phyloP scores from a whole-genome alignment of 2,797 vertebrate species.

The Falco novaeseelandiae region DNA sequence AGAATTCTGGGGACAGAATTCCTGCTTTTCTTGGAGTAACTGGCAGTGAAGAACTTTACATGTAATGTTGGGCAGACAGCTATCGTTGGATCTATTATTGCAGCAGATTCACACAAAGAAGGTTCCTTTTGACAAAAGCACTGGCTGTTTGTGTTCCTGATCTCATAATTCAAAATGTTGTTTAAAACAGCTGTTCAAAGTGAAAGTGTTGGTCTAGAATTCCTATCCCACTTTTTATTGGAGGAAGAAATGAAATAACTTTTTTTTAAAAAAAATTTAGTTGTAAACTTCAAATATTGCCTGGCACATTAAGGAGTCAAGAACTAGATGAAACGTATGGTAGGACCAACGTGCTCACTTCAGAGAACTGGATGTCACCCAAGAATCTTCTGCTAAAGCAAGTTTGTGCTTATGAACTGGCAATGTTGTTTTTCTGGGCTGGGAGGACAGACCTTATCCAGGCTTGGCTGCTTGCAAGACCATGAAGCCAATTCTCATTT shows the following conservation, averaged over 20 bases:
- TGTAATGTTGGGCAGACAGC: neutral
- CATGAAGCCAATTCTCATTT: neutral
- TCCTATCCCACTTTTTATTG: neutral
- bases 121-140: neutral
- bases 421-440: neutral
- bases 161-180: neutral
- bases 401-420: neutral
- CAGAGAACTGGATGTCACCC: slow-evolving; percentile 2
- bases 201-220: neutral
- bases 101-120: neutral
- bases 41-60: neutral
- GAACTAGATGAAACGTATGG: neutral
- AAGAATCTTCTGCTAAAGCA: slow-evolving; percentile 5
- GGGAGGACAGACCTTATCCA: neutral
- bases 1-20: neutral
- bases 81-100: neutral
- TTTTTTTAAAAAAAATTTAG: neutral
- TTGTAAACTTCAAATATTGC: neutral
- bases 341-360: neutral
- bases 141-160: neutral
- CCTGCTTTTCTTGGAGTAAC: neutral
- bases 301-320: neutral
- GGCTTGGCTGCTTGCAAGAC: neutral
- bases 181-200: neutral
- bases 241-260: neutral